These are phyloP conservation scores for Rhinolophus sinicus DNA, from an alignment of 2,113 vertebrate genomes.

Conservation along the genomic window DNA sequence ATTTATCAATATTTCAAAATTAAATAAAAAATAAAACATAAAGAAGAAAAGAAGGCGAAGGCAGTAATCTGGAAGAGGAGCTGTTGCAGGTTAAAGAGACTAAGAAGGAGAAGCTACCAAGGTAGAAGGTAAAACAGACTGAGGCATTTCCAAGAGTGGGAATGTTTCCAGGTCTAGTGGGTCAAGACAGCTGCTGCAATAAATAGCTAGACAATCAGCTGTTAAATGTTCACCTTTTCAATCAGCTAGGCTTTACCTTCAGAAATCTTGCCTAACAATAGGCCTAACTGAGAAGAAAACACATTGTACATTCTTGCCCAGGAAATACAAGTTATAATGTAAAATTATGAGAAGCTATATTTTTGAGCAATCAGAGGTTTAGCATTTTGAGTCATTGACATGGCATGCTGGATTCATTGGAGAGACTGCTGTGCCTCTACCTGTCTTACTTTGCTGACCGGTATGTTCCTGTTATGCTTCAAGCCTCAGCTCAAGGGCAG, in stretches of 20 bases:
- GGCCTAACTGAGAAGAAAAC: constrained; percentile 44
- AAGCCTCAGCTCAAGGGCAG: background rate
- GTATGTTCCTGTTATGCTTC: background rate
- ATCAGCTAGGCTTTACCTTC: background rate
- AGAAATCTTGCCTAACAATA: constrained; percentile 45
- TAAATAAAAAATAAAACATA: background rate
- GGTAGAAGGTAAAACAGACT: background rate
- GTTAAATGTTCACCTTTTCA: background rate
- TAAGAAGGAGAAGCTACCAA: background rate
- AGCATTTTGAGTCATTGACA: background rate
- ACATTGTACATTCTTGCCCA: constrained; percentile 20
- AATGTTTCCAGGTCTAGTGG: background rate
- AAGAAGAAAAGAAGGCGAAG: background rate
- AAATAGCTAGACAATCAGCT: constrained; percentile 9
- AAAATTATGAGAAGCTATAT: constrained; percentile 45
- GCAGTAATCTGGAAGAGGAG: background rate
- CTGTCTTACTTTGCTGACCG: background rate
- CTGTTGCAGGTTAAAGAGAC: background rate
- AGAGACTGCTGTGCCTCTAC: background rate
- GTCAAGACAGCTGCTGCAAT: background rate
- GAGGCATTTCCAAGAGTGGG: background rate
- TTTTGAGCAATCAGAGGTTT: constrained; percentile 23
- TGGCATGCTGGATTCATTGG: background rate
- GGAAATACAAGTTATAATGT: constrained; percentile 54
- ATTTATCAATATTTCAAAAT: background rate